phyloP scores from a whole-genome alignment of 2,797 vertebrate species.

The Toxotes lorentzi region DNA sequence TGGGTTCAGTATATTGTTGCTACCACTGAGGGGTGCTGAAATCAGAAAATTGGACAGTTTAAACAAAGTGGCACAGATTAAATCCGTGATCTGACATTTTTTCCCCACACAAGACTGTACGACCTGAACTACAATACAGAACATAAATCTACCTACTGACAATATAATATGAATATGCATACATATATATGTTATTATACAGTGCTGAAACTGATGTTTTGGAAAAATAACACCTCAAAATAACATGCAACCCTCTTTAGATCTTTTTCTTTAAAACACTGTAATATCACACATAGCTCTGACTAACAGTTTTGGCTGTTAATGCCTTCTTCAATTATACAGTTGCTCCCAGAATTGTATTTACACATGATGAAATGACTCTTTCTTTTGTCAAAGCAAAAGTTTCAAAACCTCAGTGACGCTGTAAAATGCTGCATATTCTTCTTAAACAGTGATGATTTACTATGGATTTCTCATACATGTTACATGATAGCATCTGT shows the following conservation, averaged over 20 bases:
- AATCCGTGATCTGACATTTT: conserved; percentile 3
- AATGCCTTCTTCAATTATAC: too few species aligned
- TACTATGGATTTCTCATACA: too few species aligned
- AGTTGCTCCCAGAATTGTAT: too few species aligned
- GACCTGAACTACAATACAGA: not conserved
- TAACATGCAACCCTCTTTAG: too few species aligned
- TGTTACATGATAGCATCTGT: too few species aligned
- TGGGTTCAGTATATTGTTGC: not conserved
- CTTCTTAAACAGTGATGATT: not conserved
- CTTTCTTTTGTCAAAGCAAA: not conserved
- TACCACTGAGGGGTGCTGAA: not conserved
- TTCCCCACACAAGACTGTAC: not conserved
- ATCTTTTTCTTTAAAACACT: too few species aligned
- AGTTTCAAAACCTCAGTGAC: not conserved
- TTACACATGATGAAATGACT: too few species aligned
- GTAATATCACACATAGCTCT: too few species aligned
- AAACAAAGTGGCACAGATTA: not conserved
- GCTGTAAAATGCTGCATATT: not conserved
- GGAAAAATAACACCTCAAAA: not conserved
- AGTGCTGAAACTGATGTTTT: not conserved
- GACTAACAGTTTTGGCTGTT: too few species aligned
- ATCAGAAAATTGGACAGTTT: not conserved
- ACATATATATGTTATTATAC: not conserved
- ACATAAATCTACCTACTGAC: not conserved
- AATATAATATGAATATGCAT: not conserved